These are phyloP conservation scores for Anhinga anhinga DNA, from an alignment of 2,113 vertebrate species.

Conservation along the genomic window DNA sequence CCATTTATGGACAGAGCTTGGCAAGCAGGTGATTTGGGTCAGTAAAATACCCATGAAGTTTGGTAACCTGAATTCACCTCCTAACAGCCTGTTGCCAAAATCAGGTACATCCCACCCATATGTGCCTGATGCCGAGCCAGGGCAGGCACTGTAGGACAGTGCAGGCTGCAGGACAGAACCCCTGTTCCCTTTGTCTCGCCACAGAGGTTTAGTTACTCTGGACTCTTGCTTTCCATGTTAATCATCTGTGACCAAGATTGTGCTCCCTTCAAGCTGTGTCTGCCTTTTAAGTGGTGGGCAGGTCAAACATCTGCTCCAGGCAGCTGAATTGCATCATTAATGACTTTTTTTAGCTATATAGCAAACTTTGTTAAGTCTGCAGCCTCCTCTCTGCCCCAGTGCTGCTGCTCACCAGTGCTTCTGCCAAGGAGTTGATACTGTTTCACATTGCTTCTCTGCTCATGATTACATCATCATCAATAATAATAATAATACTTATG, in stretches of 20 bases:
- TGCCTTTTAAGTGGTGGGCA: not conserved
- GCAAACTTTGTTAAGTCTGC: not conserved
- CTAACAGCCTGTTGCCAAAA: not conserved
- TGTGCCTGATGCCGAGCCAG: not conserved
- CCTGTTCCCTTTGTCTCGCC: not conserved
- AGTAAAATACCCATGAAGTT: not conserved
- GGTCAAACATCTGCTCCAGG: constrained; percentile 51
- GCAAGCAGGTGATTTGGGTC: not conserved
- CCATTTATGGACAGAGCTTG: not conserved
- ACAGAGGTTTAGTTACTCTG: not conserved
- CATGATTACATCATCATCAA: not conserved
- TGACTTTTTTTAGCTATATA: not conserved
- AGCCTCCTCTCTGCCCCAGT: not conserved
- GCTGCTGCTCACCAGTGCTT: not conserved
- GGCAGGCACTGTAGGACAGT: accelerated
- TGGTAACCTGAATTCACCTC: not conserved
- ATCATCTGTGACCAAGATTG: not conserved
- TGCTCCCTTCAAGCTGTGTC: not conserved
- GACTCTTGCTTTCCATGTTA: not conserved
- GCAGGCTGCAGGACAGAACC: not conserved
- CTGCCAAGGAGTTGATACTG: not conserved
- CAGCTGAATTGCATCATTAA: constrained; percentile 6
- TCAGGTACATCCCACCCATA: not conserved
- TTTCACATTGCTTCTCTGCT: not conserved
- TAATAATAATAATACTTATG: not conserved